Conservation (phyloP, 1,140 invertebrate genomes). For the Oreohelix idahoensis region DNA sequence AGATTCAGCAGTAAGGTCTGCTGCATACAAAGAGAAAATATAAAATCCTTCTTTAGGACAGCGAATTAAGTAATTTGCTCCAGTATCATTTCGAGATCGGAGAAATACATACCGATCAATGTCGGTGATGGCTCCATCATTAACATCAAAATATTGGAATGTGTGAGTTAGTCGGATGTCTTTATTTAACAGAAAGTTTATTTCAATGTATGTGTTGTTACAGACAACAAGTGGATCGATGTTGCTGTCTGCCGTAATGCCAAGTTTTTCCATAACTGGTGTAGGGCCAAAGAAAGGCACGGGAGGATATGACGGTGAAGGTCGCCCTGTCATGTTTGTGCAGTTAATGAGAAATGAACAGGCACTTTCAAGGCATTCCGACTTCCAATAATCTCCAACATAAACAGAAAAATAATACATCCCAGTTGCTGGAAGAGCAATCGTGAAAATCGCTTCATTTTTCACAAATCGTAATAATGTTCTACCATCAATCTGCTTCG, state of each 20-base stretch:
- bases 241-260: conserved; percentile 59
- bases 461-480: conserved; percentile 65
- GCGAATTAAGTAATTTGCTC: conserved; percentile 64
- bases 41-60: conserved; percentile 71
- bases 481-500: conserved; percentile 59
- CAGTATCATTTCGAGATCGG: conserved; percentile 59
- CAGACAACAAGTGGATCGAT: conserved; percentile 66
- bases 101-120: conserved; percentile 70
- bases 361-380: conserved; percentile 69
- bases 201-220: conserved; percentile 62
- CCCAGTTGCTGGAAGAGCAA: conserved; percentile 64
- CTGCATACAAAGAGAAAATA: conserved; percentile 69
- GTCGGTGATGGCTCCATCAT: conserved; percentile 63
- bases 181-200: conserved; percentile 62
- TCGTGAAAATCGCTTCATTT: conserved; percentile 68
- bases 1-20: conserved; percentile 47
- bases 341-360: conserved; percentile 69
- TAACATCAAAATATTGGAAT: conserved; percentile 67
- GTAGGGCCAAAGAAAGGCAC: conserved; percentile 69
- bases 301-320: conserved; percentile 64
- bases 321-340: conserved; percentile 52
- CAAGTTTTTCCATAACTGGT: conserved; percentile 64
- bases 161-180: conserved; percentile 68
- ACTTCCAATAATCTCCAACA: conserved; percentile 66
- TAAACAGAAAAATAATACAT: conserved; percentile 70